Evolutionary conservation across 2,888 invertebrate genomes (phyloP), one percentile per base, ranked within the genome.

Genomic region (Erannis defoliaria): DNA sequence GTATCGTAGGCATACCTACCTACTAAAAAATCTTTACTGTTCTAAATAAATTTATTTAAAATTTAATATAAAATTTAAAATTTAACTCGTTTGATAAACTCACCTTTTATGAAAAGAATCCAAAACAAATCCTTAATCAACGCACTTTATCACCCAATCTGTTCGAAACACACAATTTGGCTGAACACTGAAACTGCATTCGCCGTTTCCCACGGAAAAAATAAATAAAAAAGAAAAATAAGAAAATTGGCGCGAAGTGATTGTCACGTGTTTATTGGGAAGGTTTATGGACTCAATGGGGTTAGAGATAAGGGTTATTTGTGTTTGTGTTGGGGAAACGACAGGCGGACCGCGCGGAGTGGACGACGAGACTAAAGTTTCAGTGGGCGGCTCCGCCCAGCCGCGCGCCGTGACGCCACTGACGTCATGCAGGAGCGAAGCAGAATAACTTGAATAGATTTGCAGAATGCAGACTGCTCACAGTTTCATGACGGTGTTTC

Each of bases 261-360:
- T 68, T 45, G 51, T 76, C 76, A 81, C 80, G 71, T 76, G 74
- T 67, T 19, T 14, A 35, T 14, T 48, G 14, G 43, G 31, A 42
- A 43, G 21, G 35, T 69, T 75, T 78, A 73, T 73, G 59, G 64
- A 56, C 74, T 81, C 70, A 69, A 56, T 51, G 33, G 62, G 43
- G 69, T 62, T 74, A 66, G 72, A 60, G 64, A 72, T 77, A 77
- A 69, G 74, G 75, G 73, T 76, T 76, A 73, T 71, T 77, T 70
- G 78, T 62, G 76, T 77, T 73, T 72, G 74, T 67, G 29, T 74
- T 77, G 85, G 85, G 88, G 84, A 84, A 87, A 85, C 82, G 86
- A 86, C 93, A 82, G 92, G 93, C 90, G 87, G 88, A 92, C 93
- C 93, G 93, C 93, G 88, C 93, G 93, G 93, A 93, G 93, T 85